A percentile compares a stretch with the other conserved stretches of the same genome.
Evolutionary conservation across 2,888 invertebrate genomes (phyloP).

Genomic region (Steinernema carpocapsae): DNA sequence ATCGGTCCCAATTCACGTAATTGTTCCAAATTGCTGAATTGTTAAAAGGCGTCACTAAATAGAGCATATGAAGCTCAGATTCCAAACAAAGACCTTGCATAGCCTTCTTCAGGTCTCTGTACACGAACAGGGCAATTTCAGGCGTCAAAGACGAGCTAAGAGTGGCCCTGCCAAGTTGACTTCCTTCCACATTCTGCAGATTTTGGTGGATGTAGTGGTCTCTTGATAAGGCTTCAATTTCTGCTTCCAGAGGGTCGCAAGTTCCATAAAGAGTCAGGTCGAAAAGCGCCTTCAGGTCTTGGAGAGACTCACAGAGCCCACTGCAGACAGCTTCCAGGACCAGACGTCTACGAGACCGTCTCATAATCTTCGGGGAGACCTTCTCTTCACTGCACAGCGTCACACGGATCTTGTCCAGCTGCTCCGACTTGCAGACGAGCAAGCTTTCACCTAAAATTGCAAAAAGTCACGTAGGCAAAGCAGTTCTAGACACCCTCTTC

Average conservation of each 20-base stretch:
- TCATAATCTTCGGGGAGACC: not conserved
- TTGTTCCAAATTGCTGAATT: constrained; percentile 79
- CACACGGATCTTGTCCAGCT: constrained; percentile 38
- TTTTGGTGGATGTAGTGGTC: constrained; percentile 26
- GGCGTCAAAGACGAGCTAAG: constrained; percentile 91
- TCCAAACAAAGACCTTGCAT: constrained; percentile 88
- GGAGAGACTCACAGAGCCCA: constrained; percentile 8
- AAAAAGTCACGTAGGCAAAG: not conserved
- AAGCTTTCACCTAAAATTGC: constrained; percentile 46
- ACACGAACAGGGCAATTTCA: constrained; percentile 85
- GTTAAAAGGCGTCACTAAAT: constrained; percentile 91
- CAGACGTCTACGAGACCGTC: constrained; percentile 7
- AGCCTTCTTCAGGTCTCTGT: constrained; percentile 87
- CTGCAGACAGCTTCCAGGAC: constrained; percentile 27
- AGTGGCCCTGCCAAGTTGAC: constrained; percentile 86
- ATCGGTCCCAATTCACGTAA: constrained; percentile 77
- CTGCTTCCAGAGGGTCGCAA: not conserved
- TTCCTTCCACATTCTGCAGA: constrained; percentile 20
- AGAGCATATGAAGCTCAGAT: constrained; percentile 91
- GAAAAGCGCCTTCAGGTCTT: constrained; percentile 22
- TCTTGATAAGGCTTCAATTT: not conserved
- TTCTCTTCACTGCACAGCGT: constrained; percentile 17
- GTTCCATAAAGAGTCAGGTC: constrained; percentile 3
- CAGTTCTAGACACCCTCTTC: no score
- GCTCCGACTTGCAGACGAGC: constrained; percentile 41